These are phyloP conservation scores for Jordanella pulchra DNA, from an alignment of 2,797 vertebrate species.

Conservation along the genomic window DNA sequence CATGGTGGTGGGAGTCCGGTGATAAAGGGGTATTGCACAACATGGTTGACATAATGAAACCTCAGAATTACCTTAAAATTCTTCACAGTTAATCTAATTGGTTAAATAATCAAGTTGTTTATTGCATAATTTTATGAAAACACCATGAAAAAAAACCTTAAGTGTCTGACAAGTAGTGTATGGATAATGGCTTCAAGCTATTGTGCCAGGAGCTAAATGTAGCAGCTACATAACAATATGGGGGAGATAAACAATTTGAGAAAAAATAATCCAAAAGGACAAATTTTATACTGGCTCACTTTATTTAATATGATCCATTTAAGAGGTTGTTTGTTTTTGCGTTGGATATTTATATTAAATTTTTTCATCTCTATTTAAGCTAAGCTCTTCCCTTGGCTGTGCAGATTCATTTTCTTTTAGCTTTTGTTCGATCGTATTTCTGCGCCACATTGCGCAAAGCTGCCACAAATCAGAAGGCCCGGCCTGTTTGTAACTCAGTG, in stretches of 20 bases:
- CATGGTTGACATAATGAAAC: too few species aligned
- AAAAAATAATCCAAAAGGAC: not conserved
- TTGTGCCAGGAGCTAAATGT: not conserved
- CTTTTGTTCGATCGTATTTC: constrained; percentile 2
- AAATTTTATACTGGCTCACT: not conserved
- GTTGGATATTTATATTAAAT: not conserved
- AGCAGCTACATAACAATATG: not conserved
- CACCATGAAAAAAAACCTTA: too few species aligned
- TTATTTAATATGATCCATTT: not conserved
- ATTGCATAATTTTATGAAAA: too few species aligned
- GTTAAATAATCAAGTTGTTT: too few species aligned
- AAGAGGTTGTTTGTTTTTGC: not conserved
- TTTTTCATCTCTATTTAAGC: not conserved
- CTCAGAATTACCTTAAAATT: too few species aligned
- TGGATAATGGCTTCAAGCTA: not conserved
- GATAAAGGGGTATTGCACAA: too few species aligned
- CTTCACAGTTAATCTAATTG: too few species aligned
- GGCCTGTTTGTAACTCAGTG: constrained; percentile 21
- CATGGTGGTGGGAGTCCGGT: too few species aligned
- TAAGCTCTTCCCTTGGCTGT: not conserved
- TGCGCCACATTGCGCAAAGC: not conserved
- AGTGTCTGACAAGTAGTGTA: not conserved
- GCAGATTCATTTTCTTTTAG: constrained; percentile 3
- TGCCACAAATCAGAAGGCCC: constrained; percentile 7
- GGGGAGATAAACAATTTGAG: not conserved